Percentiles rank a stretch among this genome's conserved stretches.
Evolutionary conservation across 2,797 vertebrate genomes (phyloP).

Genomic region (Luscinia megarhynchos): DNA sequence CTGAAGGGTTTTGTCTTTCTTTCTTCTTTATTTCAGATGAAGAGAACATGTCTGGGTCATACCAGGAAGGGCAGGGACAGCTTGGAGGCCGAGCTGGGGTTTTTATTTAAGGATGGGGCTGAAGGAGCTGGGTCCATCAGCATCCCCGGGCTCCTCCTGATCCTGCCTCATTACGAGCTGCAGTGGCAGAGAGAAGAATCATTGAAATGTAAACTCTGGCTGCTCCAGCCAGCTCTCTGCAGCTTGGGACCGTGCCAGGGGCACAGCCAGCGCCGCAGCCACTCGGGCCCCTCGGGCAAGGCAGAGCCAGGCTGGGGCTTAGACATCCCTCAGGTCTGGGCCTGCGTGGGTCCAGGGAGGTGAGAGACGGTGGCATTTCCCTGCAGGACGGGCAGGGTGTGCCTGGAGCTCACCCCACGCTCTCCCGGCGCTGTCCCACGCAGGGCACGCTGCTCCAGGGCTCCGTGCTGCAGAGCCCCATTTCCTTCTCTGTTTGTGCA

Average conservation of each 20-base stretch:
- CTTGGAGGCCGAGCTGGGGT: accelerated
- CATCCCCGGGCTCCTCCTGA: neutral
- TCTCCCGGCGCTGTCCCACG: accelerated
- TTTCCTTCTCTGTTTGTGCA: neutral
- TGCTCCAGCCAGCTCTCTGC: neutral
- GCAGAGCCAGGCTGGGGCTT: neutral
- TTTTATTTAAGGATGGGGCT: neutral
- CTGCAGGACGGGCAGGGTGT: neutral
- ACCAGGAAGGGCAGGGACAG: neutral
- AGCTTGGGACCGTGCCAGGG: neutral
- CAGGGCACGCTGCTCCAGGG: accelerated
- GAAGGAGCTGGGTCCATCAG: accelerated
- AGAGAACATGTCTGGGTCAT: neutral
- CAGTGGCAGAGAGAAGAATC: neutral
- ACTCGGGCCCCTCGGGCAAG: neutral
- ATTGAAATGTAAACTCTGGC: neutral
- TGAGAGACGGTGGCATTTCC: neutral
- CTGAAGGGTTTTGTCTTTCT: neutral
- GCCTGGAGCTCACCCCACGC: accelerated
- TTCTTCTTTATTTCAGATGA: neutral
- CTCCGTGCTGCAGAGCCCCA: neutral
- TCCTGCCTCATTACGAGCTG: slow-evolving; percentile 16
- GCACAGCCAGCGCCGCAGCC: neutral
- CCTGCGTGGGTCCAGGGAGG: neutral
- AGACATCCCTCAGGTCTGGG: neutral